Percentiles rank a stretch among this genome's conserved stretches.
These are phyloP conservation scores for Phytoseiulus persimilis DNA, from an alignment of 2,888 invertebrate genomes.

Conservation along the genomic window DNA sequence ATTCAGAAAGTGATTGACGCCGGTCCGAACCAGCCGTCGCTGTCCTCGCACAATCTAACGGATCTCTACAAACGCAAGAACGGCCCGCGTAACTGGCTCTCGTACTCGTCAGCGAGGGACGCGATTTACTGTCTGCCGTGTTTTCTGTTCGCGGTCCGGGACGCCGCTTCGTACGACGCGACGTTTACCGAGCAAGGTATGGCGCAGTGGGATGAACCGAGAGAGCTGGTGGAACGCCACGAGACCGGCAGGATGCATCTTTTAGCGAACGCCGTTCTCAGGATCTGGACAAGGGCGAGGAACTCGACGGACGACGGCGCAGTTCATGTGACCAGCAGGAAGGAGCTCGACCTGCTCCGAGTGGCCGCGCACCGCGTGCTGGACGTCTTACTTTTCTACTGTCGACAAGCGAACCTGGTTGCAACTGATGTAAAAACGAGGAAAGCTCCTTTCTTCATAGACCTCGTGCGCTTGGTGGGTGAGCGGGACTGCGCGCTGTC, in stretches of 20 bases:
- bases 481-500: constrained; percentile 15
- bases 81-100: constrained; percentile 7
- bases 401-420: neutral
- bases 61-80: constrained; percentile 26
- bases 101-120: constrained; percentile 23
- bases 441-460: constrained; percentile 10
- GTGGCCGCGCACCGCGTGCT: constrained; percentile 15
- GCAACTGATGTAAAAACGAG: constrained; percentile 26
- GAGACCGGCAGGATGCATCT: constrained; percentile 27
- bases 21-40: constrained; percentile 23
- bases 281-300: constrained; percentile 6
- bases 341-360: constrained; percentile 9
- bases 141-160: constrained; percentile 22
- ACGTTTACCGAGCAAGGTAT: constrained; percentile 21
- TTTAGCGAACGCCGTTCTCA: neutral
- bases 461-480: constrained; percentile 20
- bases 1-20: constrained; percentile 31
- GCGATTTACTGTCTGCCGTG: constrained; percentile 31
- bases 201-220: neutral
- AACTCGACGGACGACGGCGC: neutral
- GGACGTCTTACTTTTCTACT: constrained; percentile 25
- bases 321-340: neutral
- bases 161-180: constrained; percentile 21
- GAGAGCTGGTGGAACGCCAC: constrained; percentile 20
- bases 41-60: constrained; percentile 13